Evolutionary conservation across 2,888 invertebrate genomes (phyloP).

Genomic region (Hypomecis punctinalis): DNA sequence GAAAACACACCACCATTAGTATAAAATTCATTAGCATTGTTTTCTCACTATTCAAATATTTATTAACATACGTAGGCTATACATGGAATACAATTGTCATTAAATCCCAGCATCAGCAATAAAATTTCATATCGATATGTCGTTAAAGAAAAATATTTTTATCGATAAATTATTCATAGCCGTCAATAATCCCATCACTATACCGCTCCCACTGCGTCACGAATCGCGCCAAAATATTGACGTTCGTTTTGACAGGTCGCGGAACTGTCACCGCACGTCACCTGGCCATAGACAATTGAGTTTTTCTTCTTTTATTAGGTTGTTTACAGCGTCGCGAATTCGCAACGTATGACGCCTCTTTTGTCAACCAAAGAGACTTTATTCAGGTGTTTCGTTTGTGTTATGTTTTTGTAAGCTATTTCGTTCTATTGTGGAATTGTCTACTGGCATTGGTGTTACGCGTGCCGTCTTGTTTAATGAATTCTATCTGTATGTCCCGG

Average conservation of each 20-base stretch:
- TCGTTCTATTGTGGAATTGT: constrained; percentile 42
- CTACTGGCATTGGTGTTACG: constrained; percentile 52
- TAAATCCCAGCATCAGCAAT: too few relatives aligned
- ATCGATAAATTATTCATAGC: constrained; percentile 15
- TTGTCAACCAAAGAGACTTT: constrained; percentile 35
- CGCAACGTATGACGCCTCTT: constrained; percentile 36
- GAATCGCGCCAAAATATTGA: constrained; percentile 81
- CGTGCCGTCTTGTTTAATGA: constrained; percentile 44
- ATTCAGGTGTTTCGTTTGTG: constrained; percentile 40
- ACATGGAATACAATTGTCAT: too few relatives aligned
- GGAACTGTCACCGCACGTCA: constrained; percentile 64
- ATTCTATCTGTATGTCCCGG: not conserved
- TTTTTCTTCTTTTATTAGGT: constrained; percentile 33
- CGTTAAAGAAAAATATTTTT: too few relatives aligned
- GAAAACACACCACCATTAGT: too few relatives aligned
- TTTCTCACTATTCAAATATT: too few relatives aligned
- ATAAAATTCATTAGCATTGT: too few relatives aligned
- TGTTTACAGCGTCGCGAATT: constrained; percentile 49
- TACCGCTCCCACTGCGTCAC: constrained; percentile 70
- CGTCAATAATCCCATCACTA: constrained; percentile 40
- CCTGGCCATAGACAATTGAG: constrained; percentile 54
- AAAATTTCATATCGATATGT: too few relatives aligned
- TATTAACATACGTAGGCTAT: too few relatives aligned
- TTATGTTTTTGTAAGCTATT: constrained; percentile 38
- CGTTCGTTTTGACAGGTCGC: constrained; percentile 70